Conservation (phyloP, 64 coral and sea anemone species). For the Pocillopora damicornis region DNA sequence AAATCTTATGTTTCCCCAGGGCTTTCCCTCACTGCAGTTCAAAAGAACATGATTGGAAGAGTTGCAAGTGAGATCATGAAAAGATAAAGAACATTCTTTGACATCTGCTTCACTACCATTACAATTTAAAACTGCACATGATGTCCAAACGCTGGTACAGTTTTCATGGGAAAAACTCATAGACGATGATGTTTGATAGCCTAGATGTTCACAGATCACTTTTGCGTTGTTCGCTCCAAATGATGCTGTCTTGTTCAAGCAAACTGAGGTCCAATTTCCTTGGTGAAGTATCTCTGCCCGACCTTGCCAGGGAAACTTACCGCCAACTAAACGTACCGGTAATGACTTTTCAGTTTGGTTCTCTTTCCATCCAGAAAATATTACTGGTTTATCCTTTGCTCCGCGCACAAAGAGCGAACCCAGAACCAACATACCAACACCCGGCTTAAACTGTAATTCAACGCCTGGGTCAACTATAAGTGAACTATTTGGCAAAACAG, state of each 20-base stretch:
- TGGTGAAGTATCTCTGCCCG: background rate
- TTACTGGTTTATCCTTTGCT: background rate
- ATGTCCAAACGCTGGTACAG: background rate
- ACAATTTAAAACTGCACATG: background rate
- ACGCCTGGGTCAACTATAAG: slow-evolving; percentile 29
- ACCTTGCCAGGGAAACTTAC: slow-evolving; percentile 19
- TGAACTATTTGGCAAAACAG: background rate
- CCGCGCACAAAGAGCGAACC: slow-evolving; percentile 11
- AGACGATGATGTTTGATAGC: background rate
- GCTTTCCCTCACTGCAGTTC: slow-evolving; percentile 6
- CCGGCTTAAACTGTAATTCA: background rate
- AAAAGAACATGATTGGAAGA: background rate
- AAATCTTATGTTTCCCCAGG: slow-evolving; percentile 76
- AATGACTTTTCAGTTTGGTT: background rate
- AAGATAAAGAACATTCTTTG: slow-evolving; percentile 23
- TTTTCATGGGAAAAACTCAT: background rate
- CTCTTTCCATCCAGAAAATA: background rate
- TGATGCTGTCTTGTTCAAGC: background rate
- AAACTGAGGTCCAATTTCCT: slow-evolving; percentile 13
- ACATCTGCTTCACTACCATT: slow-evolving; percentile 53
- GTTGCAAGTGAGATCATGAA: background rate
- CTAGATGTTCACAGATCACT: slow-evolving; percentile 17
- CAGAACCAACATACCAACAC: slow-evolving; percentile 22
- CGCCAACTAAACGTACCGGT: slow-evolving; percentile 4
- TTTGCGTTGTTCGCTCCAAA: background rate